phyloP scores from a whole-genome alignment of 2,888 invertebrate species.

The Heliconius ismenius region DNA sequence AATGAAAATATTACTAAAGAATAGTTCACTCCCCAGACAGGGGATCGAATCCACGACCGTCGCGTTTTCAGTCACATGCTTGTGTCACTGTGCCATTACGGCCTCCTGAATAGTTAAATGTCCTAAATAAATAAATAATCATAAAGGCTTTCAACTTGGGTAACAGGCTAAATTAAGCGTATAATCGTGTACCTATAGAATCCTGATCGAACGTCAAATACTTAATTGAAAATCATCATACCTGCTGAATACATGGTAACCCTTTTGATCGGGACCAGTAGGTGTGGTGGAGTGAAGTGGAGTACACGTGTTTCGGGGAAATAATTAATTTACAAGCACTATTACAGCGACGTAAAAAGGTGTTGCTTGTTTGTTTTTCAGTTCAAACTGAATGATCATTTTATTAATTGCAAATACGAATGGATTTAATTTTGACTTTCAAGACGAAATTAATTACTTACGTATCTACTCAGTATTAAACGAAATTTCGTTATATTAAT shows the following conservation, averaged over 20 bases:
- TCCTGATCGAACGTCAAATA: constrained; percentile 74
- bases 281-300: constrained; percentile 15
- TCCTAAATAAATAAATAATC: too few species aligned
- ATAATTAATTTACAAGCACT: constrained; percentile 44
- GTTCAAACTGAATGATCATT: neutral
- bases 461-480: constrained; percentile 22
- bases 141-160: too few species aligned
- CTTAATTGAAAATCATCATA: constrained; percentile 79
- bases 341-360: constrained; percentile 2
- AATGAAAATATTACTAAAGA: too few species aligned
- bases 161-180: constrained; percentile 66
- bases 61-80: too few species aligned
- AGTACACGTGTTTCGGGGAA: constrained; percentile 25
- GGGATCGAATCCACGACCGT: too few species aligned
- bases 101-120: too few species aligned
- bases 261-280: constrained; percentile 61
- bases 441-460: neutral
- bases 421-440: neutral
- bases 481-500: constrained; percentile 67
- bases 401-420: neutral
- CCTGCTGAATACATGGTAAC: constrained; percentile 67
- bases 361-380: constrained; percentile 41
- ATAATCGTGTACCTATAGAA: constrained; percentile 75
- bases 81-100: too few species aligned
- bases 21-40: too few species aligned